Evolutionary conservation across 2,888 invertebrate species (phyloP), one percentile per base, ranked within the genome.

Genomic region (Pomacea canaliculata): DNA sequence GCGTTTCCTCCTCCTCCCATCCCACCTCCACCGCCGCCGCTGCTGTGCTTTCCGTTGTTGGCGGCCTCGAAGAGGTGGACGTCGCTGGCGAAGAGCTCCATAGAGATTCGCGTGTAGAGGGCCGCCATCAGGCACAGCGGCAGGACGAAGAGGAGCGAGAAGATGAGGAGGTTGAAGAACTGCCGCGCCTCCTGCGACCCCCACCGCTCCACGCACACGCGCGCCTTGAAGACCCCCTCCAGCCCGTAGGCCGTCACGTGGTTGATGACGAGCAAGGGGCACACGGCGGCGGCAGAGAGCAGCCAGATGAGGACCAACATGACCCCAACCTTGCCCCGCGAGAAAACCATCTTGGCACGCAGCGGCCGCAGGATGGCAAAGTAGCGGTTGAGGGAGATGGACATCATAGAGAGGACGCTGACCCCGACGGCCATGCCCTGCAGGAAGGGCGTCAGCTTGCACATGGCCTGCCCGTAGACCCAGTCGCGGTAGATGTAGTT

Each of bases 401-500:
- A 81, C 19, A 87, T 78, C 67, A 88, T 80, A 13, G 84, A 85
- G 0, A 88, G 78, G 12, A 86, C 85, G 73, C 86, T 85, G 37
- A 88, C 85, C 2, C 81, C 80, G 1, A 87, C 84, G 0, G 86
- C 84, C 8, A 84, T 81, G 48, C 86, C 86, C 72, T 87, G 87
- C 2, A 87, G 63, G 79, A 87, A 79, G 16, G 79, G 79, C 3
- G 76, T 76, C 71, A 76, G 71, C 70, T 74, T 73, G 62, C 79
- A 79, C 68, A 79, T 71, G 49, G 63, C 49, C 23, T 76, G 67
- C 19, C 79, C 79, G 63, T 74, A 79, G 7, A 79, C 69, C 76
- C 76, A 79, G 74, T 79, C 72, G 65, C 79, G 78, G 79, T 87
- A 86, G n/a, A 87, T 76, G 62, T 82, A 84, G 60, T 76, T 82